Evolutionary conservation across 2,888 invertebrate species (phyloP).

Genomic region (Homarus gammarus): DNA sequence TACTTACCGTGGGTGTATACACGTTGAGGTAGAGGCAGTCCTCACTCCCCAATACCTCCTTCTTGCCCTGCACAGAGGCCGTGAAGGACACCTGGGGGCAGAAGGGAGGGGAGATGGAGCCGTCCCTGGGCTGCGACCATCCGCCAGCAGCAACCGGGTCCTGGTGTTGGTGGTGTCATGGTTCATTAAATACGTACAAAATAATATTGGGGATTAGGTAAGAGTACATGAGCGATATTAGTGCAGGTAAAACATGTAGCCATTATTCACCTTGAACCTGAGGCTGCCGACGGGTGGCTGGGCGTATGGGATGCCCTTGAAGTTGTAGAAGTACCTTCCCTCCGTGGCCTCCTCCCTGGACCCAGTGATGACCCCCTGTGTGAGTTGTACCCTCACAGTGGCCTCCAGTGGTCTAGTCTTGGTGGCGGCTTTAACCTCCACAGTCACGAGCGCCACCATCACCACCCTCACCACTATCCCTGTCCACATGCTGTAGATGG

Average conservation of each 20-base stretch:
- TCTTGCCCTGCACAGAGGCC: not conserved
- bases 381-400: not conserved
- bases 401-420: not conserved
- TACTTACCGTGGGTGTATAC: conserved; percentile 3
- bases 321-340: not conserved
- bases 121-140: conserved; percentile 14
- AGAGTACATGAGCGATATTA: too few species aligned
- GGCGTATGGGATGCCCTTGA: conserved; percentile 9
- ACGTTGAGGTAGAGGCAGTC: conserved; percentile 28
- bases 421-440: not conserved
- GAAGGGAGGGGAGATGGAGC: not conserved
- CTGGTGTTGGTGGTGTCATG: not conserved
- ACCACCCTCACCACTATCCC: not conserved
- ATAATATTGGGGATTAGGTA: too few species aligned
- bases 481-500: too few species aligned
- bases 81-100: conserved; percentile 9
- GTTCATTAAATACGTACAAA: too few species aligned
- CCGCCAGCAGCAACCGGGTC: conserved; percentile 5
- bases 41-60: not conserved
- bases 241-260: not conserved
- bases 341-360: not conserved
- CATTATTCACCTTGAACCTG: not conserved
- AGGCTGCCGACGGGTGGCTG: conserved; percentile 3
- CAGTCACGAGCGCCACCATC: not conserved
- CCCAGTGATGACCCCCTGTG: not conserved